phyloP scores from a whole-genome alignment of 2,888 invertebrate species.

The Campoplex capitator region DNA sequence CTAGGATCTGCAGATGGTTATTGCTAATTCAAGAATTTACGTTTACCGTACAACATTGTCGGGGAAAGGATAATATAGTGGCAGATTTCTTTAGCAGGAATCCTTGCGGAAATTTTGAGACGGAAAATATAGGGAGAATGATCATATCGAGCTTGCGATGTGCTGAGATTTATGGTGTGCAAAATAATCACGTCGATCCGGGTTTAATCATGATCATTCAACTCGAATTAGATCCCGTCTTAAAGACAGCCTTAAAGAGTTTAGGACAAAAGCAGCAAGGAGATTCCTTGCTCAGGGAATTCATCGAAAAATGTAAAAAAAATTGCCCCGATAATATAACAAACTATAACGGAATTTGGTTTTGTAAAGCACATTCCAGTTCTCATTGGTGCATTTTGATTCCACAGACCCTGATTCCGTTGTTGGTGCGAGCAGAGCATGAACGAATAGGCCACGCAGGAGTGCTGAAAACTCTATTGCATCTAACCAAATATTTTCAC shows the following conservation, averaged over 20 bases:
- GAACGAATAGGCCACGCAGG: background rate
- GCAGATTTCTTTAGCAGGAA: no score
- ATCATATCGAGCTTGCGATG: background rate
- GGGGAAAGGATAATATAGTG: no score
- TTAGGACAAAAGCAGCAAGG: background rate
- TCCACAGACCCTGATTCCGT: background rate
- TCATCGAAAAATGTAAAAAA: background rate
- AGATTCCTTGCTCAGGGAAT: background rate
- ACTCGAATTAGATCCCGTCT: background rate
- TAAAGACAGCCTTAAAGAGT: background rate
- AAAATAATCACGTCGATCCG: background rate
- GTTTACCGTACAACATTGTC: no score
- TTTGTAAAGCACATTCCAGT: background rate
- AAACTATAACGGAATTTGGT: background rate
- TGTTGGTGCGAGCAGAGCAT: background rate
- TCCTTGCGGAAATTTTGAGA: no score
- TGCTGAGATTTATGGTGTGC: background rate
- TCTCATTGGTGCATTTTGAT: background rate
- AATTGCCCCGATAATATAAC: background rate
- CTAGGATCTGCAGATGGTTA: conserved; percentile 18
- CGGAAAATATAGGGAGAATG: background rate
- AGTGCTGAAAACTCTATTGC: background rate
- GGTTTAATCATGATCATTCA: background rate
- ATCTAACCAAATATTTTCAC: background rate
- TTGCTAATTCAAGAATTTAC: conserved; percentile 11